Percentiles rank a stretch among this genome's conserved stretches.
Evolutionary conservation across 2,888 invertebrate genomes (phyloP).

Genomic region (Iphiclides podalirius): DNA sequence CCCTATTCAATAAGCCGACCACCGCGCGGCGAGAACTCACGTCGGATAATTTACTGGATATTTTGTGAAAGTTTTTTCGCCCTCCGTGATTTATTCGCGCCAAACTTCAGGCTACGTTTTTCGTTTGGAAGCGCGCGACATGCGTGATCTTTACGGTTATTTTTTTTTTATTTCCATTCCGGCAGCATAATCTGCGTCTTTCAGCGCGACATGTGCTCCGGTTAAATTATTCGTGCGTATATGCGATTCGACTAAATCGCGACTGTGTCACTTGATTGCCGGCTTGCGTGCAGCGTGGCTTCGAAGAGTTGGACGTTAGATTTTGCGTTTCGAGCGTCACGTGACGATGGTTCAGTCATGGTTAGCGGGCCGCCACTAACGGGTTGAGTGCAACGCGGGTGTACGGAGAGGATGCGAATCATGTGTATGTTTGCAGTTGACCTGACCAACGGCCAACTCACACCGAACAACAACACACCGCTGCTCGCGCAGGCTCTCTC

Average conservation of each 20-base stretch:
- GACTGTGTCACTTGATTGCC: slow-evolving; percentile 65
- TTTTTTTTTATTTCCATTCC: slow-evolving; percentile 59
- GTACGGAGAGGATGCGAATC: slow-evolving; percentile 79
- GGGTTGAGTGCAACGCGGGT: slow-evolving; percentile 54
- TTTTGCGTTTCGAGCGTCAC: too few relatives aligned
- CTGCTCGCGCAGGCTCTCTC: slow-evolving; percentile 97
- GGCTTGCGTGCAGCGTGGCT: slow-evolving; percentile 27
- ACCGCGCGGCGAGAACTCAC: slow-evolving; percentile 77
- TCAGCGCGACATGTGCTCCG: slow-evolving; percentile 61
- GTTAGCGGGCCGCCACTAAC: slow-evolving; percentile 57
- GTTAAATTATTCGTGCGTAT: slow-evolving; percentile 77
- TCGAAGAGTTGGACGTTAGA: too few relatives aligned
- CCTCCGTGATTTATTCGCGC: slow-evolving; percentile 79
- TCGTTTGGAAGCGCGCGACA: slow-evolving; percentile 80
- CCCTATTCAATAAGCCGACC: slow-evolving; percentile 80
- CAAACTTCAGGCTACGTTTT: slow-evolving; percentile 78
- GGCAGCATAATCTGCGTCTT: background rate
- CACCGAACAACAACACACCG: slow-evolving; percentile 97
- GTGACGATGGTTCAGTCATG: slow-evolving; percentile 72
- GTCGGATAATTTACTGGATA: slow-evolving; percentile 80
- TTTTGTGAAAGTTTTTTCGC: slow-evolving; percentile 80
- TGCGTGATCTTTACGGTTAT: slow-evolving; percentile 53
- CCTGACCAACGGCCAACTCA: slow-evolving; percentile 96
- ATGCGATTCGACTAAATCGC: slow-evolving; percentile 66
- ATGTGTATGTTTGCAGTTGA: slow-evolving; percentile 91